These are phyloP conservation scores for Sminthurides bifidus DNA, from an alignment of 1,140 invertebrate species.

Conservation along the genomic window DNA sequence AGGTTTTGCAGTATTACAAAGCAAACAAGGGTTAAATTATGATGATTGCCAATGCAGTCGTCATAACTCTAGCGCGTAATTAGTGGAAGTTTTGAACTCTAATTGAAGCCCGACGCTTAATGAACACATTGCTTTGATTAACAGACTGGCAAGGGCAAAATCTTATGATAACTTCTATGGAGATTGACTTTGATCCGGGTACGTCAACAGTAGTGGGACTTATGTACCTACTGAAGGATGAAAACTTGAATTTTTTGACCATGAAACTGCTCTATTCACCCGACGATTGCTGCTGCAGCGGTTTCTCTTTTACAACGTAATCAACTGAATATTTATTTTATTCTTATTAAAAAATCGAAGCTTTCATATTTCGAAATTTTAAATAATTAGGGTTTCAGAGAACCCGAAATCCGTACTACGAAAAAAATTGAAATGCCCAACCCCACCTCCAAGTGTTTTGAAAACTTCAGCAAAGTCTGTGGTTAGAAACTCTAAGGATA, in stretches of 20 bases:
- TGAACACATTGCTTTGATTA: not conserved
- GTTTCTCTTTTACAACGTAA: not conserved
- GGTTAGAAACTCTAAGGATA: no score
- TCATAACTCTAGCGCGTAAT: not conserved
- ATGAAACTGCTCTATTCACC: not conserved
- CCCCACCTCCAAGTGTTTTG: no score
- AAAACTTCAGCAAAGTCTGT: no score
- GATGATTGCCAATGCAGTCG: slow-evolving; percentile 5
- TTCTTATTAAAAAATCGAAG: not conserved
- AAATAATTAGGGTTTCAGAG: slow-evolving; percentile 8
- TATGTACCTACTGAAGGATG: slow-evolving; percentile 13
- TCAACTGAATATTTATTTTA: not conserved
- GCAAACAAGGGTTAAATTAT: not conserved
- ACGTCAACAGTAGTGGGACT: not conserved
- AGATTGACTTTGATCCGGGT: slow-evolving; percentile 53
- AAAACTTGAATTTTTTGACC: slow-evolving; percentile 6
- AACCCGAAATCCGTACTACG: slow-evolving; percentile 17
- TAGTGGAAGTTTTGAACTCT: not conserved
- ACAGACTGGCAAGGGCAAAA: not conserved
- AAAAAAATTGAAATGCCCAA: slow-evolving; percentile 23
- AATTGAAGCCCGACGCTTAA: not conserved
- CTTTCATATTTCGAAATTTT: not conserved
- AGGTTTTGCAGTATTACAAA: no score
- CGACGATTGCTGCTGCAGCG: not conserved
- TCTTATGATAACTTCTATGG: slow-evolving; percentile 42